Percentiles rank a stretch among this genome's conserved stretches.
Evolutionary conservation across 2,888 invertebrate species (phyloP).

Genomic region (Aromia moschata): DNA sequence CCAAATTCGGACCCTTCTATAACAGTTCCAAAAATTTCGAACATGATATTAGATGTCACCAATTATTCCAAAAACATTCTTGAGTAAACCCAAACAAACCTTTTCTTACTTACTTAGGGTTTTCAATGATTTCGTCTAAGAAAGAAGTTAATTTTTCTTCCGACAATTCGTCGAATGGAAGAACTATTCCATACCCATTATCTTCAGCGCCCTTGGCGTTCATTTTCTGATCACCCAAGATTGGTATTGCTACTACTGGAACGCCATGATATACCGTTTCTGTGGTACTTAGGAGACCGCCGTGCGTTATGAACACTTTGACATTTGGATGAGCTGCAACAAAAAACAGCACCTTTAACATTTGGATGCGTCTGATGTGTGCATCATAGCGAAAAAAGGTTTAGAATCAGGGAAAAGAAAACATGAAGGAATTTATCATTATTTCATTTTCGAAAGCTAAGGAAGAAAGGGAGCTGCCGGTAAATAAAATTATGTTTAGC

Average conservation of each 20-base stretch:
- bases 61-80: too few relatives aligned
- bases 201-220: constrained; percentile 26
- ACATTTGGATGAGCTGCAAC: constrained; percentile 29
- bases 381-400: too few relatives aligned
- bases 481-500: too few relatives aligned
- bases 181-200: constrained; percentile 19
- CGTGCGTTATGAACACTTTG: constrained; percentile 32
- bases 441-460: too few relatives aligned
- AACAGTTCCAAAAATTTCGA: too few relatives aligned
- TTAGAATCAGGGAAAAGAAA: too few relatives aligned
- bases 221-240: constrained; percentile 33
- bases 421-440: too few relatives aligned
- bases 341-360: constrained; percentile 10
- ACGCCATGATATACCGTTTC: constrained; percentile 36
- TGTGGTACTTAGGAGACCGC: constrained; percentile 28
- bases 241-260: constrained; percentile 32
- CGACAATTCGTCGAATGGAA: constrained; percentile 15
- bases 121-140: constrained; percentile 31
- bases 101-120: constrained; percentile 32
- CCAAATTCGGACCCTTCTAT: too few relatives aligned
- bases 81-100: too few relatives aligned
- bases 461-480: too few relatives aligned
- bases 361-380: too few relatives aligned
- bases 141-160: constrained; percentile 25
- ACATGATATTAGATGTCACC: too few relatives aligned